A percentile compares a stretch with the other conserved stretches of the same genome.
Evolutionary conservation across 1,140 invertebrate genomes (phyloP).

Genomic region (Probaryconus sp.): DNA sequence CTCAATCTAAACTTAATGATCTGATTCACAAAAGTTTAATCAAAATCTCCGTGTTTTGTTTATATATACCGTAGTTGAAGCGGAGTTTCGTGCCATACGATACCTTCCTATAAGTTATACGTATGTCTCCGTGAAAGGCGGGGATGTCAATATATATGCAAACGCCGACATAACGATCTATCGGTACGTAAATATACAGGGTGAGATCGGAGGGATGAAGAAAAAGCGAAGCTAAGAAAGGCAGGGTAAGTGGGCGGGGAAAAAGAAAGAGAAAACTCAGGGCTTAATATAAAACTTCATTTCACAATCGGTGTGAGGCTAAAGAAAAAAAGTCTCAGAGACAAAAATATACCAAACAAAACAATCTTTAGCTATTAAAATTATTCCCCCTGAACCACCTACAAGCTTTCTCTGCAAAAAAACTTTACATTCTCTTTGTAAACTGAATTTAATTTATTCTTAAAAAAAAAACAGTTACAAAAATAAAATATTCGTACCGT

Average conservation of each 20-base stretch:
- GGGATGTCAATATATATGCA: conserved; percentile 78
- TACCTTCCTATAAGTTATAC: conserved; percentile 58
- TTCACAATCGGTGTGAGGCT: conserved; percentile 75
- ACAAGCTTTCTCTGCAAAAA: no score
- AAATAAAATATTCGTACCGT: no score
- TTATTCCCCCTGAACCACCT: no score
- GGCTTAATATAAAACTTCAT: conserved; percentile 79
- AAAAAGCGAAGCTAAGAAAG: conserved; percentile 63
- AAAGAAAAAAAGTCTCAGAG: conserved; percentile 67
- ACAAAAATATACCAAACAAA: conserved; percentile 71
- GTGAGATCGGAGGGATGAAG: conserved; percentile 60
- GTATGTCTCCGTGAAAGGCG: conserved; percentile 60
- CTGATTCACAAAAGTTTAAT: conserved; percentile 39
- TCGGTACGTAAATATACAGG: conserved; percentile 76
- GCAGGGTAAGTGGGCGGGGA: conserved; percentile 62
- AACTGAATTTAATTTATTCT: no score
- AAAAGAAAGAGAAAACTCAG: conserved; percentile 68
- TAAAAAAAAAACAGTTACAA: no score
- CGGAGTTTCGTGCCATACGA: conserved; percentile 50
- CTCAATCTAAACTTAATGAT: no score
- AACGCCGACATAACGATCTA: conserved; percentile 78
- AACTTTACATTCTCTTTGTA: no score
- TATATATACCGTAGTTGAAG: conserved; percentile 49
- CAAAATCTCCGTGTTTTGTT: conserved; percentile 46
- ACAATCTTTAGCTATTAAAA: no score